Evolutionary conservation across 2,797 vertebrate genomes (phyloP).

Genomic region (Lepilemur septentrionalis): DNA sequence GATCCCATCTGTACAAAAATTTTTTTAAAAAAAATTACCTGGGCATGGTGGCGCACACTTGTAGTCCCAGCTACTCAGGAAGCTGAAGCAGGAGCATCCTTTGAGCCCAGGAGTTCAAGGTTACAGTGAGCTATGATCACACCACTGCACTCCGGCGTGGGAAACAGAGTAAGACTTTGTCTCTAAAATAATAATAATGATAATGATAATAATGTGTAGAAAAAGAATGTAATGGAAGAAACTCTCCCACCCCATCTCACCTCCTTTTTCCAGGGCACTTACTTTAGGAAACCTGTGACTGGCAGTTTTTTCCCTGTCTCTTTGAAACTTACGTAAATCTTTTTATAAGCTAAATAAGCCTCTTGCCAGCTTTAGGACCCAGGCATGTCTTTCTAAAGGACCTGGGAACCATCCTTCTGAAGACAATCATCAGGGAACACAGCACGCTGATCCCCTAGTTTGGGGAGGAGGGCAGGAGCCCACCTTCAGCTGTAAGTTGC

Average conservation of each 20-base stretch:
- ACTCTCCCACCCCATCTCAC: not conserved
- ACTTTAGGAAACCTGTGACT: not conserved
- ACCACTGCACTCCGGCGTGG: not conserved
- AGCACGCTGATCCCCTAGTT: not conserved
- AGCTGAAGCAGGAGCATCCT: not conserved
- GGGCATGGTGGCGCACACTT: too few species aligned
- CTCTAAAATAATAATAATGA: not conserved
- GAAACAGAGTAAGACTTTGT: not conserved
- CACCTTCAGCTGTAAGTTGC: not conserved
- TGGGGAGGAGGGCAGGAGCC: not conserved
- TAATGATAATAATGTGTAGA: not conserved
- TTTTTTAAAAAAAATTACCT: not conserved
- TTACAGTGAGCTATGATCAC: not conserved
- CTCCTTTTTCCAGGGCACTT: not conserved
- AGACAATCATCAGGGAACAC: not conserved
- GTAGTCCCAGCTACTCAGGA: not conserved
- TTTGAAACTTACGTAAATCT: not conserved
- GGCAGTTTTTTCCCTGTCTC: not conserved
- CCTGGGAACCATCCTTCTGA: not conserved
- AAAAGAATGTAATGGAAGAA: not conserved
- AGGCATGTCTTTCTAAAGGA: not conserved
- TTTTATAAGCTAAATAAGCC: not conserved
- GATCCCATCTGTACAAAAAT: not conserved
- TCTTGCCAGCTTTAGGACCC: not conserved
- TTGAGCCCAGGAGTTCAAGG: not conserved